phyloP scores from a whole-genome alignment of 2,888 invertebrate species.

The Formica aserva region DNA sequence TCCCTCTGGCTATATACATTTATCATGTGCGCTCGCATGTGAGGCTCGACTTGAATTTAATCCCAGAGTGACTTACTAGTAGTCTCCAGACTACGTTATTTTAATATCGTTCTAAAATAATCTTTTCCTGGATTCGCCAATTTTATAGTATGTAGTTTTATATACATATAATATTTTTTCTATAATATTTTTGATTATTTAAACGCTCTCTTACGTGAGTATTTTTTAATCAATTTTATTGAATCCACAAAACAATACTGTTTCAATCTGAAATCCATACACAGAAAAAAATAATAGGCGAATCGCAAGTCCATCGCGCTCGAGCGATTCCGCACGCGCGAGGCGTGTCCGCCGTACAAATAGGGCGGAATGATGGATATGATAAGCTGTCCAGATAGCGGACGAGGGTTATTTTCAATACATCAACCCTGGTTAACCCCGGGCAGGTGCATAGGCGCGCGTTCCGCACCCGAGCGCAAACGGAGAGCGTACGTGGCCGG shows the following conservation, averaged over 20 bases:
- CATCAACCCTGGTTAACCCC: constrained; percentile 75
- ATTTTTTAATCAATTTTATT: background rate
- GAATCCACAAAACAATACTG: background rate
- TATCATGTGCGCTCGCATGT: constrained; percentile 45
- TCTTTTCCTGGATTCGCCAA: background rate
- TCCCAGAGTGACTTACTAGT: constrained; percentile 29
- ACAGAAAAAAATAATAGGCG: constrained; percentile 45
- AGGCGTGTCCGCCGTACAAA: constrained; percentile 67
- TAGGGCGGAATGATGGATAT: constrained; percentile 78
- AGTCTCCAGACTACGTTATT: constrained; percentile 7
- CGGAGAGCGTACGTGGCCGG: background rate
- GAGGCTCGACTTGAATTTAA: constrained; percentile 43
- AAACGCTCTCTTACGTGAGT: background rate
- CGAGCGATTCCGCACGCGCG: constrained; percentile 52
- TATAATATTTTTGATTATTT: background rate
- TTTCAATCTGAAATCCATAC: background rate
- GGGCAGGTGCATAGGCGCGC: constrained; percentile 42
- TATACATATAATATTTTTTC: background rate
- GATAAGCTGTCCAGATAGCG: constrained; percentile 78
- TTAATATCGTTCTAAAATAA: background rate
- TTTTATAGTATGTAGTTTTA: background rate
- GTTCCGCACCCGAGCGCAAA: background rate
- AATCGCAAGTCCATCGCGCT: constrained; percentile 43
- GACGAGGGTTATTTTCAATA: constrained; percentile 78
- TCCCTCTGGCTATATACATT: constrained; percentile 44